Evolutionary conservation across 2,113 vertebrate species (phyloP), one percentile per base, ranked within the genome.

Genomic region (Indicator maculatus): DNA sequence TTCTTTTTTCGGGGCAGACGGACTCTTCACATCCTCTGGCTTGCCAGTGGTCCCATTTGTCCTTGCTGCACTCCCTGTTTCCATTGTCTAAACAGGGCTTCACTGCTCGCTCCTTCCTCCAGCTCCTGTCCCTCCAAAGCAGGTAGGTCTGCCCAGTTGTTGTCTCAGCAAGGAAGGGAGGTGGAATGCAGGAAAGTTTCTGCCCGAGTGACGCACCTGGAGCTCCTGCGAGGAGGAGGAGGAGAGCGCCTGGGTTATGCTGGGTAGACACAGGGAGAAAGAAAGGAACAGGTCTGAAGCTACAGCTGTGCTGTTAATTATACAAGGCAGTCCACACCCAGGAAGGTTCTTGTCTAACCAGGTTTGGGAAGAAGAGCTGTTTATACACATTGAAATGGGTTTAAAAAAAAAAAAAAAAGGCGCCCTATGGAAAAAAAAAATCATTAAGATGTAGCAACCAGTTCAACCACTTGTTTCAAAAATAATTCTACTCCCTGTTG

Each of bases 341-440:
- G 93, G 79, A 95, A 95, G 96, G 93, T 97, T 97, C 97, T 96
- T 96, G 95, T 96, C 97, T 96, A 96, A 95, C 97, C 97, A 94
- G 97, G 84, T 97, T 97, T 93, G 94, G 88, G 90, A 97, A 96
- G 96, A 97, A 97, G 89, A 85, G 81, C 75, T 97, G 95, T 96
- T 96, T 95, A 93, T 96, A 92, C 80, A 91, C 95, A 89, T 90
- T 78, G 93, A 94, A 89, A 85, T 56, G 55, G 28, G 26, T 27
- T 21, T 11, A 2, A 47, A 39, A 36, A 61, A 36, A 61, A 36
- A 36, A 36, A 60, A 52, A 52, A 52, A 24, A 44, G 15, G 16
- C 41, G 16, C 41, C 41, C 41, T 16, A 44, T 44, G 47, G 47
- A 52, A 52, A 24, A 52, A 61, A 65, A 94, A 50, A 65, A 97